Evolutionary conservation across 2,888 invertebrate genomes (phyloP), one percentile per base, ranked within the genome.

Genomic region (Cheilosia scutellata): DNA sequence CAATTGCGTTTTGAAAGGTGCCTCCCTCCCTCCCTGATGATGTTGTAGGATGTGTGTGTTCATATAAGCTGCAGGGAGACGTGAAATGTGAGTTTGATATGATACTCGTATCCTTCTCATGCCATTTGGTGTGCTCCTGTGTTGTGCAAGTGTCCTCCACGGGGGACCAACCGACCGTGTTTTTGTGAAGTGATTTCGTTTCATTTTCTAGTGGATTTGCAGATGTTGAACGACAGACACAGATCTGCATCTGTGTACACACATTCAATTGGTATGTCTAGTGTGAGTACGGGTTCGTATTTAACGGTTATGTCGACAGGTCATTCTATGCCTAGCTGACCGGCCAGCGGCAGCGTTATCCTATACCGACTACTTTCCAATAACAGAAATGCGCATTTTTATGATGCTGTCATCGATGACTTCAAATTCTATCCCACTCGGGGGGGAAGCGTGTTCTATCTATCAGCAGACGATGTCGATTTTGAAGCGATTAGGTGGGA

Each of bases 181-280:
- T 76, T 71, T 71, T 82, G 76, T 82, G 86, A 86, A 86, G 86
- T 86, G 76, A 86, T 86, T 86, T 82, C 63, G 86, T 77, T 86
- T 86, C 72, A 82, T 82, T 86, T 84, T 76, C 82, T 51, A 77
- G 72, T 80, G 77, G 86, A 86, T 86, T 86, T 86, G 86, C 76
- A 72, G 86, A 82, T 76, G 82, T 74, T 62, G 29, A 51, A 68
- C 66, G 71, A 71, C 49, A 55, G 57, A 51, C 66, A 72, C 53
- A 71, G 66, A 84, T 76, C 70, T 57, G 80, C 76, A 80, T 86
- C 80, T 74, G 37, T 57, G 47, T 70, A 37, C 27, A 37, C 37
- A 49, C 66, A 72, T 68, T 74, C 74, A 68, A 74, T 78, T 63
- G 72, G 62, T 40, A 9, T 49, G 44, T 16, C 47, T 42, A 60